Base-by-base conservation (phyloP, 2,888 invertebrate species). In the Dromius quadrimaculatus region DNA sequence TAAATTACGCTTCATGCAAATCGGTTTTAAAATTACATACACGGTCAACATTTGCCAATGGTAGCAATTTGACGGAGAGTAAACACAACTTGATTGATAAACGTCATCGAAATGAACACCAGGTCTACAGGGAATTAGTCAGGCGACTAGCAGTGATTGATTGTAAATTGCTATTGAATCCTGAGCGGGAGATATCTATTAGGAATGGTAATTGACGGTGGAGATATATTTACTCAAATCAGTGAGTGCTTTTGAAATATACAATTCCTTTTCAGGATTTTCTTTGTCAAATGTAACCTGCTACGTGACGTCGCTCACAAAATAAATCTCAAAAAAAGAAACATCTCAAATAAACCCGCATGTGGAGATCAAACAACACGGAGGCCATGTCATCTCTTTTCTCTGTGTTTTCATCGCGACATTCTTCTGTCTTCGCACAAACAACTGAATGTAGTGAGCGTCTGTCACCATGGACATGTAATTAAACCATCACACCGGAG, bases 41-140 rank as follows among this genome's bases (percentile, higher is more conserved):
- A 62, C 13, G 22, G 62, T 20, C 41, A 62, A 62, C 41, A 62
- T 62, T 62, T 62, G 41, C 62, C 17, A 19, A 20, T 20, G 62
- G 41, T 62, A 41, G 62, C 41, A 62, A 62, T 62, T 62, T 62
- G 36, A 17, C 20, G 62, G 20, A 38, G 13, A 13, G 62, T 41
- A 62, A 62, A 62, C 62, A n/a, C n/a, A n/a, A n/a, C n/a, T n/a
- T n/a, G n/a, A n/a, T n/a, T n/a, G n/a, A n/a, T n/a, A n/a, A n/a
- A n/a, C n/a, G n/a, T 62, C 62, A 62, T 62, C 41, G 20, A 62
- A 62, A 62, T 62, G 62, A 62, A 62, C 62, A 62, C 41, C n/a
- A 38, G 20, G 5, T 36, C 36, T 34, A 11, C 23, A 15, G 59
- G 59, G 59, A 59, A 13, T 9, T n/a, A n/a, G n/a, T n/a, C n/a